Conservation (phyloP, 53 echinoderm and acorn worm species). For the Astropecten irregularis region DNA sequence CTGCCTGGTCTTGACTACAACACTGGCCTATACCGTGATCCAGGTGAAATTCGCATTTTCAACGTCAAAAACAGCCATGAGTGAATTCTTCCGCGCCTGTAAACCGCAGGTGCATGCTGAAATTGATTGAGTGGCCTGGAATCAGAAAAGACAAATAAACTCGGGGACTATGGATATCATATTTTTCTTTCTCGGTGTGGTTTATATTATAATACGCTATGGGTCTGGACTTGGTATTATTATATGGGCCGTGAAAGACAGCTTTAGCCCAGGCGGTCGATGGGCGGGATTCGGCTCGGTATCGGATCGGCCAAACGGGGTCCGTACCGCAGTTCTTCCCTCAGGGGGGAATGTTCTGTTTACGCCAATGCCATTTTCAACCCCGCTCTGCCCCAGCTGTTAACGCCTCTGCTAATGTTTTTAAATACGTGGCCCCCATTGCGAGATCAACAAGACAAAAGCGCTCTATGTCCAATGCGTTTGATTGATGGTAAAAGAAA, state of each 20-base stretch:
- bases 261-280: neutral
- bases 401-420: neutral
- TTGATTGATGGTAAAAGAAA: neutral
- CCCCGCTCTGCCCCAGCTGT: neutral
- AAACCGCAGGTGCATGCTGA: slow-evolving; percentile 21
- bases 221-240: too few species aligned
- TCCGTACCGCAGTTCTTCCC: neutral
- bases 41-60: neutral
- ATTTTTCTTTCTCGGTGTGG: too few species aligned
- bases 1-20: too few species aligned
- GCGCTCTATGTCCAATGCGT: neutral
- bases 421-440: neutral
- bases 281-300: neutral
- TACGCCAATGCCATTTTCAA: too few species aligned
- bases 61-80: slow-evolving; percentile 10
- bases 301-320: neutral
- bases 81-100: slow-evolving; percentile 18
- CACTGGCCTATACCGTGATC: neutral
- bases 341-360: neutral
- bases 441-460: neutral
- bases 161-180: neutral
- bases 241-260: neutral
- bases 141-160: slow-evolving; percentile 38
- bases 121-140: slow-evolving; percentile 27
- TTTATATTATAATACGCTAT: too few species aligned